These are phyloP conservation scores for Melanerpes formicivorus DNA, from an alignment of 2,113 vertebrate genomes.

Conservation along the genomic window DNA sequence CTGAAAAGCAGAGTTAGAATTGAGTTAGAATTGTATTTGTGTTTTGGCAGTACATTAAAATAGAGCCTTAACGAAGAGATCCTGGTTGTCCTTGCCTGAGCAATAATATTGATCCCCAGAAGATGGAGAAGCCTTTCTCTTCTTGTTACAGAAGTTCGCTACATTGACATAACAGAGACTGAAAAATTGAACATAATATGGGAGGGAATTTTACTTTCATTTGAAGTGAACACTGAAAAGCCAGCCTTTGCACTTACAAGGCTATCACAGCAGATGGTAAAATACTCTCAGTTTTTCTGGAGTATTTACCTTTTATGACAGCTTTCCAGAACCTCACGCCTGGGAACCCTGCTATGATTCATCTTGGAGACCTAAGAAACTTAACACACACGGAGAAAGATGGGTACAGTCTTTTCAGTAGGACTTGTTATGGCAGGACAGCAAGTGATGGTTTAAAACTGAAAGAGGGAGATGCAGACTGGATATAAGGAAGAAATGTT, in stretches of 20 bases:
- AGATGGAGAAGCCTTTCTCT: conserved; percentile 4
- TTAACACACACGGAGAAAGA: background rate
- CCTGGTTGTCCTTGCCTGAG: background rate
- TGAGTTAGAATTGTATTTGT: conserved; percentile 17
- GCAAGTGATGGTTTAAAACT: background rate
- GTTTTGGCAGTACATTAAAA: background rate
- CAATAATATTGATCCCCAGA: conserved; percentile 21
- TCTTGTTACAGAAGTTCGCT: background rate
- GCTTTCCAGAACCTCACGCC: background rate
- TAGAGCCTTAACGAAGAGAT: background rate
- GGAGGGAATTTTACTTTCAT: background rate
- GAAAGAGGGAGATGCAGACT: background rate
- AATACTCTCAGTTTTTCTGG: background rate
- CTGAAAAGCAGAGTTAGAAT: background rate
- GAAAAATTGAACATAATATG: background rate
- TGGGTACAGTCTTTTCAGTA: background rate
- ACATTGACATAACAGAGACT: background rate
- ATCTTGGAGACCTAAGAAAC: background rate
- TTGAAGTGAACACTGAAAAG: background rate
- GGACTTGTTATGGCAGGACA: background rate
- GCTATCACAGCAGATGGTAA: background rate
- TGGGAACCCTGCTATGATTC: background rate
- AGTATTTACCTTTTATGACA: background rate
- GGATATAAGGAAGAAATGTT: background rate
- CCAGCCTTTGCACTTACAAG: background rate